A percentile compares a stretch with the other conserved stretches of the same genome.
These are phyloP conservation scores for Rallus crepitans DNA, from an alignment of 2,797 vertebrate species.

Conservation along the genomic window DNA sequence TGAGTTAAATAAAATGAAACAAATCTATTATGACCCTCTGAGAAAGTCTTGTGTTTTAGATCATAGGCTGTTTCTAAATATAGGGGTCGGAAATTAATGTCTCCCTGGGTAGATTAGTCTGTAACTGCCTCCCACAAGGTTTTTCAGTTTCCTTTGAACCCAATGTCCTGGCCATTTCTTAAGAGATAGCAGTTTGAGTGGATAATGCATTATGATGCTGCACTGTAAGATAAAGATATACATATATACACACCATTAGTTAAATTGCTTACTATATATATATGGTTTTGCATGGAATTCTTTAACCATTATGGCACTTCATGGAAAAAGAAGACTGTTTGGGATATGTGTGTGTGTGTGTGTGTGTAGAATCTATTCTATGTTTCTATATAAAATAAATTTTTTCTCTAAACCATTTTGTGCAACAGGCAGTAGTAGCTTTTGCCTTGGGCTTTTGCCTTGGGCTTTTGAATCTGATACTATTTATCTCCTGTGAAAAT, in stretches of 20 bases:
- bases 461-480: background rate
- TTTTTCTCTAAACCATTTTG: background rate
- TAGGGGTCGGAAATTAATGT: background rate
- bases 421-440: background rate
- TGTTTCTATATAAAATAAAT: background rate
- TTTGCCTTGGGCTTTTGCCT: background rate
- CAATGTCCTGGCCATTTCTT: background rate
- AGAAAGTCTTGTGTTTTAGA: constrained; percentile 19
- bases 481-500: constrained; percentile 19
- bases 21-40: constrained; percentile 10
- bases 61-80: background rate
- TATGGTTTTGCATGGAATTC: background rate
- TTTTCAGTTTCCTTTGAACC: background rate
- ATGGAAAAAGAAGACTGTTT: background rate
- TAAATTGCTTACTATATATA: background rate
- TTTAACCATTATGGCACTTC: background rate
- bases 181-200: background rate
- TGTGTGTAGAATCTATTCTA: too few relatives aligned
- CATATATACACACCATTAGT: rapidly evolving
- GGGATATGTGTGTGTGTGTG: background rate
- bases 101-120: background rate
- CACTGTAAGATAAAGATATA: background rate
- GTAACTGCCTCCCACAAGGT: background rate
- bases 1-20: constrained; percentile 40
- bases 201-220: background rate